Percentiles rank a stretch among this genome's conserved stretches.
phyloP scores from a whole-genome alignment of 2,113 vertebrate genomes.

The Chaenocephalus aceratus region DNA sequence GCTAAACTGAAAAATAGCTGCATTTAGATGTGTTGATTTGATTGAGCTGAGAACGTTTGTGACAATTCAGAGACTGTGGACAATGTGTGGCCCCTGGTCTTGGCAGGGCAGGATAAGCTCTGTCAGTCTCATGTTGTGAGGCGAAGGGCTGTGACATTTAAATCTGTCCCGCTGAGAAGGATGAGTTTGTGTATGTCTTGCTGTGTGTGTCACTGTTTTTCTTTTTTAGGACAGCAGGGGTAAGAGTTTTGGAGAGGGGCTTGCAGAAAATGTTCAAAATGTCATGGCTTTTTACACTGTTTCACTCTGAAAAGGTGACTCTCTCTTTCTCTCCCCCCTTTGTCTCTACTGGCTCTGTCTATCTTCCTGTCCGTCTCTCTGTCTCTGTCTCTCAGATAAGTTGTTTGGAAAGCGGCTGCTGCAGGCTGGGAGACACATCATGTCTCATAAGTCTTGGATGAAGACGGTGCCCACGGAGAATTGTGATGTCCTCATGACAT shows the following conservation, averaged over 20 bases:
- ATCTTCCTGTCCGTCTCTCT: constrained; percentile 21
- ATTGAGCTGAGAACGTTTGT: constrained; percentile 11
- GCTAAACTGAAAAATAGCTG: background rate
- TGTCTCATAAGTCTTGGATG: constrained; percentile 99
- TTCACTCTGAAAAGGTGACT: constrained; percentile 70
- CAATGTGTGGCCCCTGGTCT: constrained; percentile 48
- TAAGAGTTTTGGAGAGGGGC: constrained; percentile 5
- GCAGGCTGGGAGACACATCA: constrained; percentile 96
- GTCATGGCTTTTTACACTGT: constrained; percentile 42
- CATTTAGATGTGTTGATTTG: constrained; percentile 15
- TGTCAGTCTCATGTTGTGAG: constrained; percentile 66
- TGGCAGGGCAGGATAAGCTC: constrained; percentile 52
- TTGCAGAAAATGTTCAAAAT: constrained; percentile 51
- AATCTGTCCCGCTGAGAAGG: constrained; percentile 52
- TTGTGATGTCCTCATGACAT: constrained; percentile 98
- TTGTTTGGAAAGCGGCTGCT: constrained; percentile 96
- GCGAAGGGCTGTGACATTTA: constrained; percentile 75
- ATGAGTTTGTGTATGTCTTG: constrained; percentile 16
- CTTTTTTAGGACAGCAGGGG: constrained; percentile 16
- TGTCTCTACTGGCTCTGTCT: constrained; percentile 5
- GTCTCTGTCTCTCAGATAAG: constrained; percentile 87
- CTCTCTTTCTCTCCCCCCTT: constrained; percentile 7
- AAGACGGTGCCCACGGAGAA: constrained; percentile 98
- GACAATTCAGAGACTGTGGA: constrained; percentile 30
- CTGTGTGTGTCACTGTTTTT: background rate